A percentile compares a stretch with the other conserved stretches of the same genome.
phyloP scores from a whole-genome alignment of 2,888 invertebrate species.

The Ichneumoninae sp. region DNA sequence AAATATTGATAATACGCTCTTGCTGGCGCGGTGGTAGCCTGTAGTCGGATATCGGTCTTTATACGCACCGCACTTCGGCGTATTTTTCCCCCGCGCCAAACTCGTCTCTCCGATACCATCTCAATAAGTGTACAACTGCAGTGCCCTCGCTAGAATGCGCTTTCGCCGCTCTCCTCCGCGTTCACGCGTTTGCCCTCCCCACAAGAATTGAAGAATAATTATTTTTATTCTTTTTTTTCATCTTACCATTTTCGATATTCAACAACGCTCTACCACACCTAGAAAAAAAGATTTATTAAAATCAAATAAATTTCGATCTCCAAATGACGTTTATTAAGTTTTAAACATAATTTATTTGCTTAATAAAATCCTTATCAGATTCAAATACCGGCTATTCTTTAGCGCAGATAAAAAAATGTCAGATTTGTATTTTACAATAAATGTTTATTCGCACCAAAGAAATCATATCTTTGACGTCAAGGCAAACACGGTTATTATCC shows the following conservation, averaged over 20 bases:
- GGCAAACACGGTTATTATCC: no score
- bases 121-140: conserved; percentile 18
- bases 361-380: no score
- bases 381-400: no score
- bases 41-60: not conserved
- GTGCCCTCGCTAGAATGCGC: conserved; percentile 9
- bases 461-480: no score
- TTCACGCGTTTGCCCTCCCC: not conserved
- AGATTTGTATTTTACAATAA: no score
- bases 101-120: not conserved
- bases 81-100: conserved; percentile 14
- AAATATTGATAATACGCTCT: conserved; percentile 49
- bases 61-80: conserved; percentile 6
- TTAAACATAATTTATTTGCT: no score
- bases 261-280: not conserved
- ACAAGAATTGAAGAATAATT: not conserved
- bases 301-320: no score
- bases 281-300: no score
- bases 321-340: no score
- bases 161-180: conserved; percentile 14
- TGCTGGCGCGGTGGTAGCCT: conserved; percentile 4
- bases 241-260: conserved; percentile 1
- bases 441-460: no score
- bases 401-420: no score
- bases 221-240: not conserved